Conservation (phyloP, 2,888 invertebrate species). For the Tortrix viridana region DNA sequence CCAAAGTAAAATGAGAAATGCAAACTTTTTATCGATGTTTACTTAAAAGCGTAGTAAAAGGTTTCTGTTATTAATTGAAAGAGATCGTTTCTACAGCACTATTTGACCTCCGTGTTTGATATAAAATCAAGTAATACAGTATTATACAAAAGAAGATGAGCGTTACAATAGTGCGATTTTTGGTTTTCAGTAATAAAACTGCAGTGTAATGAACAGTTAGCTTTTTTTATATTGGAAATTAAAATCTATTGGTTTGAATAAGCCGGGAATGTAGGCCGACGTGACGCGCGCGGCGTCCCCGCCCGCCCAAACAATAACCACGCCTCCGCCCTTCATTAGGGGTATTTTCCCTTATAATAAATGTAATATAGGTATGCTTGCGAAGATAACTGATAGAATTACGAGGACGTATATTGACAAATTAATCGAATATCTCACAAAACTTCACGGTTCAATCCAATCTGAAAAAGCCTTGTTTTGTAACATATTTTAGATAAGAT, state of each 20-base stretch:
- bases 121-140: too few relatives aligned
- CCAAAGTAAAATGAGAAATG: conserved; percentile 22
- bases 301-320: conserved; percentile 30
- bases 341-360: background rate
- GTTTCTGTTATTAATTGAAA: conserved; percentile 2
- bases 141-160: background rate
- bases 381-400: background rate
- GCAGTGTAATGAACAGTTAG: too few relatives aligned
- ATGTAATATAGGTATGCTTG: background rate
- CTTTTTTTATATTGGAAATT: too few relatives aligned
- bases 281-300: conserved; percentile 24
- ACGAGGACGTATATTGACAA: background rate
- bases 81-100: background rate
- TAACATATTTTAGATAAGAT: conserved; percentile 12
- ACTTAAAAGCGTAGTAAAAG: conserved; percentile 3
- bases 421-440: too few relatives aligned
- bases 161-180: background rate
- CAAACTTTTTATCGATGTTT: conserved; percentile 15
- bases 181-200: background rate
- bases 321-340: conserved; percentile 19
- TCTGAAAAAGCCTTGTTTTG: conserved; percentile 1
- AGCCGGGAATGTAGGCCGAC: conserved; percentile 7
- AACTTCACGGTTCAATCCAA: too few relatives aligned
- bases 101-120: too few relatives aligned
- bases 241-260: background rate